A percentile compares a stretch with the other conserved stretches of the same genome.
phyloP scores from a whole-genome alignment of 2,888 invertebrate species.

The Coecobrya sp. region DNA sequence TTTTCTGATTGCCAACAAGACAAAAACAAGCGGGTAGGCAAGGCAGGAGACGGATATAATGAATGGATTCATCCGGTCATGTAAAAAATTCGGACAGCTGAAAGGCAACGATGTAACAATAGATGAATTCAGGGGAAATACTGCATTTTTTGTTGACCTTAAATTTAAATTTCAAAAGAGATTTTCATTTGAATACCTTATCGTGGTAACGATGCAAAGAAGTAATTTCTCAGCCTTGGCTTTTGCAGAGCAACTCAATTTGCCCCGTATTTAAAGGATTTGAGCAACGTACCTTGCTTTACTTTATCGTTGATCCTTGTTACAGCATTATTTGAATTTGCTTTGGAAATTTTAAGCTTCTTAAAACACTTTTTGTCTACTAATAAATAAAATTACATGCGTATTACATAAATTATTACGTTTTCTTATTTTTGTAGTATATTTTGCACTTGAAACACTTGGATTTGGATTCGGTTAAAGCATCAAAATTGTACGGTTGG shows the following conservation, averaged over 20 bases:
- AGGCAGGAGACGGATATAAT: constrained; percentile 63
- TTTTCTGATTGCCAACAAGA: constrained; percentile 71
- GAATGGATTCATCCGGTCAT: constrained; percentile 75
- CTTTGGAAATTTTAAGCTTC: too few relatives aligned
- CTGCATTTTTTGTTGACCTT: constrained; percentile 60
- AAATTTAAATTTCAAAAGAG: constrained; percentile 75
- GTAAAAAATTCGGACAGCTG: constrained; percentile 53
- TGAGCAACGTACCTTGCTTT: too few relatives aligned
- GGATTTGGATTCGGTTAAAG: too few relatives aligned
- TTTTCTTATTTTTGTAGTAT: too few relatives aligned
- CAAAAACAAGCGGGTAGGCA: constrained; percentile 36
- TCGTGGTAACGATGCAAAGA: neutral
- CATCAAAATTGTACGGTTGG: too few relatives aligned
- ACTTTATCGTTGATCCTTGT: too few relatives aligned
- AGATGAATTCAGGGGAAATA: constrained; percentile 27
- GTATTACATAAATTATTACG: too few relatives aligned
- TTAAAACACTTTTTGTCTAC: too few relatives aligned
- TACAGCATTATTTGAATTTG: too few relatives aligned
- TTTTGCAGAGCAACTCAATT: neutral
- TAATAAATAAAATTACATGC: too few relatives aligned
- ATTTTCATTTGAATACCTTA: constrained; percentile 65
- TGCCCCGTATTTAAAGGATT: neutral
- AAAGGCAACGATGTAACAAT: constrained; percentile 23
- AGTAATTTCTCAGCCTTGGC: neutral
- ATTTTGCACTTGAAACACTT: too few relatives aligned